A percentile compares a stretch with the other conserved stretches of the same genome.
Conservation (phyloP, 2,888 invertebrate species). For the Macropis europaea region DNA sequence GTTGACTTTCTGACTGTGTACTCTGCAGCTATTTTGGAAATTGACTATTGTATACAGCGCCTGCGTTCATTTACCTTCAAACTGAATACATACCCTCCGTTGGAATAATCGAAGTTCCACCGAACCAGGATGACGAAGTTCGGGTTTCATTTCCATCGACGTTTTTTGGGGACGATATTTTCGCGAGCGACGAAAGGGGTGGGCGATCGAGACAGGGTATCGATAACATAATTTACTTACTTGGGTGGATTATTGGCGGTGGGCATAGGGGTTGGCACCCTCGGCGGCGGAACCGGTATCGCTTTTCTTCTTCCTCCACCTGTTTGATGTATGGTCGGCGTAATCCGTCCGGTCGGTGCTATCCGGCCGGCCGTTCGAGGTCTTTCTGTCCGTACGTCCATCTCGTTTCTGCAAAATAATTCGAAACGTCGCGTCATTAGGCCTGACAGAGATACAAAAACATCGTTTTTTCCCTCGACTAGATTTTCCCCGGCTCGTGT, state of each 20-base stretch:
- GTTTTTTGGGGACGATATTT: neutral
- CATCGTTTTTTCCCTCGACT: constrained; percentile 1
- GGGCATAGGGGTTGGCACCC: constrained; percentile 83
- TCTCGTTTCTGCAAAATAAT: constrained; percentile 56
- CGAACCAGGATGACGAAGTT: too few relatives aligned
- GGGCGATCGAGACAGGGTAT: neutral
- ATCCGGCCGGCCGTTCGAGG: constrained; percentile 75
- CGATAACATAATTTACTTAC: constrained; percentile 71
- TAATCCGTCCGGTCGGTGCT: constrained; percentile 75
- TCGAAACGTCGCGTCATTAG: constrained; percentile 22
- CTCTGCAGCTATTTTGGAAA: too few relatives aligned
- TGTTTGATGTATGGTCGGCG: constrained; percentile 74
- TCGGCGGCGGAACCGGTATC: constrained; percentile 82
- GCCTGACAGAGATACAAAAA: constrained; percentile 9
- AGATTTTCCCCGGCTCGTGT: constrained; percentile 6
- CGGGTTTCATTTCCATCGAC: neutral
- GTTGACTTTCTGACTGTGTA: too few relatives aligned
- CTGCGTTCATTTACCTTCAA: too few relatives aligned
- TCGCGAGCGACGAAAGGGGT: neutral
- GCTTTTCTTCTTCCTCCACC: constrained; percentile 76
- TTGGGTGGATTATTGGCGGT: constrained; percentile 80
- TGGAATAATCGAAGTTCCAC: too few relatives aligned
- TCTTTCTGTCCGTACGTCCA: constrained; percentile 76
- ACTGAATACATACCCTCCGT: too few relatives aligned
- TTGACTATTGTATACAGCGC: too few relatives aligned